These are phyloP conservation scores for Protonibea diacanthus DNA, from an alignment of 2,797 vertebrate species.

Conservation along the genomic window DNA sequence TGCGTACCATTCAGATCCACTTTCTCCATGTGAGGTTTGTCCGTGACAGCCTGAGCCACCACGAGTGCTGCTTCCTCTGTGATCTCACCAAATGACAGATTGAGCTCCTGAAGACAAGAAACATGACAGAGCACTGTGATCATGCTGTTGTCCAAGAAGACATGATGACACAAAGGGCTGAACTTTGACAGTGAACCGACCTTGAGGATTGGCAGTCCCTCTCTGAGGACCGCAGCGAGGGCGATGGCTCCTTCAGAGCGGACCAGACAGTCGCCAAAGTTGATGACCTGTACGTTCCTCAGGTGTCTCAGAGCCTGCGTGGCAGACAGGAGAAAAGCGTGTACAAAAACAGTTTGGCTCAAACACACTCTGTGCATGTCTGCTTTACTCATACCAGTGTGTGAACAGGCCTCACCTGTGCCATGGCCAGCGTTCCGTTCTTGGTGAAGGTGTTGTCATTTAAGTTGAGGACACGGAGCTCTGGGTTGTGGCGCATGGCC, in stretches of 20 bases:
- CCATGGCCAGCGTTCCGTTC: slow-evolving; percentile 94
- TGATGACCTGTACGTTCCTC: slow-evolving; percentile 92
- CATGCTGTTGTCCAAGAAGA: background rate
- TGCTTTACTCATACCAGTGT: background rate
- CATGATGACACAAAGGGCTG: background rate
- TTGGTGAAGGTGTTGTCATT: slow-evolving; percentile 99
- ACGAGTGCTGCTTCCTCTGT: slow-evolving; percentile 91
- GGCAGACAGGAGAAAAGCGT: background rate
- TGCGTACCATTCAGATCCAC: slow-evolving; percentile 94
- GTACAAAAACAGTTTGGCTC: background rate
- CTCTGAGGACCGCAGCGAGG: slow-evolving; percentile 85
- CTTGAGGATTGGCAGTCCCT: slow-evolving; percentile 94
- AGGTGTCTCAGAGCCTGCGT: slow-evolving; percentile 90
- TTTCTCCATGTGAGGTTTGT: slow-evolving; percentile 91
- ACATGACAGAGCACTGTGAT: background rate
- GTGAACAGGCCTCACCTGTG: slow-evolving; percentile 84
- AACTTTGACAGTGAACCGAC: slow-evolving; percentile 66
- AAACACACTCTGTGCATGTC: background rate
- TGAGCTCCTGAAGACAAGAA: slow-evolving; percentile 88
- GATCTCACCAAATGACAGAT: slow-evolving; percentile 97
- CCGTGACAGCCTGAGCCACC: slow-evolving; percentile 87
- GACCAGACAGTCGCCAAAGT: slow-evolving; percentile 97
- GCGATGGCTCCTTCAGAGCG: slow-evolving; percentile 93
- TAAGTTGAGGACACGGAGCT: slow-evolving; percentile 93
- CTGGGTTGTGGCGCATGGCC: slow-evolving; percentile 90